phyloP scores from a whole-genome alignment of 2,113 vertebrate genomes.

The Hypanus sabinus region DNA sequence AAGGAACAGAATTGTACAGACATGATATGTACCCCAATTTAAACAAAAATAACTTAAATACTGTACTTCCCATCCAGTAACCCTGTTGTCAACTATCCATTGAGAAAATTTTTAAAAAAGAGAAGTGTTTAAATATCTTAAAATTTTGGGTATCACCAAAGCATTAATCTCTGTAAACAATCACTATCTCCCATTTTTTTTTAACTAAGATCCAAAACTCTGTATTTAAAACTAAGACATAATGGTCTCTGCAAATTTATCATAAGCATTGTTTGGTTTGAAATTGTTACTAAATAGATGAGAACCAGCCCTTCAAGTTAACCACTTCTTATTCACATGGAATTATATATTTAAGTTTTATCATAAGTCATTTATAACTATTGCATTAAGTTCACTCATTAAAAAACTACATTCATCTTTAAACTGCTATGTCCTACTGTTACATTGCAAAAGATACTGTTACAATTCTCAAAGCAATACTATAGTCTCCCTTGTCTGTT shows the following conservation, averaged over 20 bases:
- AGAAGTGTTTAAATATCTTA: conserved; percentile 29
- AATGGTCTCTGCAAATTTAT: conserved; percentile 26
- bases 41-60: conserved; percentile 12
- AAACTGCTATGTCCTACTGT: neutral
- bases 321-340: conserved; percentile 54
- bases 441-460: neutral
- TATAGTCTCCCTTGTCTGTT: neutral
- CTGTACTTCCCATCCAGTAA: neutral
- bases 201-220: too few relatives aligned
- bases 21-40: conserved; percentile 25
- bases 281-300: conserved; percentile 54
- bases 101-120: neutral
- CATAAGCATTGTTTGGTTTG: conserved; percentile 59
- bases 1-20: conserved; percentile 1
- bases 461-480: neutral
- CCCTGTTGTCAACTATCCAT: neutral
- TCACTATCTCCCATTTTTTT: too few relatives aligned
- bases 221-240: conserved; percentile 11
- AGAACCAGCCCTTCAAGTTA: conserved; percentile 67
- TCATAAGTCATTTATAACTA: neutral
- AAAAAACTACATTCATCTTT: conserved; percentile 65
- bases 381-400: conserved; percentile 52
- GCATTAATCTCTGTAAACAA: conserved; percentile 10
- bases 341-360: conserved; percentile 30
- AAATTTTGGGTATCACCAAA: conserved; percentile 2